Conservation (phyloP, 2,113 vertebrate genomes). For the Podocnemis expansa region DNA sequence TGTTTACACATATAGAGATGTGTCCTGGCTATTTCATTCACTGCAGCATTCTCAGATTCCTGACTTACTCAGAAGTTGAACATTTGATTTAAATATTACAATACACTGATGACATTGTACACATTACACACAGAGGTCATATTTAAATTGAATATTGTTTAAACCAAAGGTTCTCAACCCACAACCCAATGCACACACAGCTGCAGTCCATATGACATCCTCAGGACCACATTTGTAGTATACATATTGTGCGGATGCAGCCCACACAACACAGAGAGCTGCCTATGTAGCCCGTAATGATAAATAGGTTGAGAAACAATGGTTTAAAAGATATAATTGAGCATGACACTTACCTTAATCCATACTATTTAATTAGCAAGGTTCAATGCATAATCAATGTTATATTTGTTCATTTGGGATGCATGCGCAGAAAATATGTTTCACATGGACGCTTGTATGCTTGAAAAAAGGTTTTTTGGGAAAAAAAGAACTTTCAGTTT, state of each 20-base stretch:
- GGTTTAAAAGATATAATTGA: neutral
- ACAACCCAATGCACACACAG: too few relatives aligned
- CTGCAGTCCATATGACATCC: too few relatives aligned
- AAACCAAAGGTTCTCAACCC: neutral
- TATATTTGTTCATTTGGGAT: neutral
- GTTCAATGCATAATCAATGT: neutral
- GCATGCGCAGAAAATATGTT: neutral
- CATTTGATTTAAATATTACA: neutral
- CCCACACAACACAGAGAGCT: too few relatives aligned
- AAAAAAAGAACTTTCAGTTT: neutral
- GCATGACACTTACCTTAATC: neutral
- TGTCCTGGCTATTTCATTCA: neutral
- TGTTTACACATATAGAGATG: constrained; percentile 17
- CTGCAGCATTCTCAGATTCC: neutral
- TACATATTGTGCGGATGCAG: too few relatives aligned
- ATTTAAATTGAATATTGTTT: neutral
- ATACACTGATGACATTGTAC: neutral
- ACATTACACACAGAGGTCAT: neutral
- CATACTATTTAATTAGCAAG: neutral
- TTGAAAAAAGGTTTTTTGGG: neutral
- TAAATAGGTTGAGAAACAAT: too few relatives aligned
- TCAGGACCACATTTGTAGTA: too few relatives aligned
- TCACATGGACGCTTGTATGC: neutral
- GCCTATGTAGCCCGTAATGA: too few relatives aligned
- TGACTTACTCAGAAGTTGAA: neutral